Evolutionary conservation across 2,113 vertebrate genomes (phyloP).

Genomic region (Corythoichthys intestinalis): DNA sequence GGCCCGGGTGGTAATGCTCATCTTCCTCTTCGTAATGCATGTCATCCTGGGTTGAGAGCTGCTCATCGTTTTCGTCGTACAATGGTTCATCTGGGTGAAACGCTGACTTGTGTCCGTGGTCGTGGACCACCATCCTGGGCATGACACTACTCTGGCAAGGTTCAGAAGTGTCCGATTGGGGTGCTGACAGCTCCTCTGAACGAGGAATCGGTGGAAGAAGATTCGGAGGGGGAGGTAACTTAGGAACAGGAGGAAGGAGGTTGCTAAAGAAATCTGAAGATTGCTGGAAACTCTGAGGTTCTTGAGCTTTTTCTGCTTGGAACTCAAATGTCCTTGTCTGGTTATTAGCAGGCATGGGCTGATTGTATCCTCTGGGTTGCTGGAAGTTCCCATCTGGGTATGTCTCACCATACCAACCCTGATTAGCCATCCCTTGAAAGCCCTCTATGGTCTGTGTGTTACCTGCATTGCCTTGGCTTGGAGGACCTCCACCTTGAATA

Average conservation of each 20-base stretch:
- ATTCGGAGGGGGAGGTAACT: constrained; percentile 57
- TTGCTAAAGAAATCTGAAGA: constrained; percentile 44
- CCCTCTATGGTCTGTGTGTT: constrained; percentile 73
- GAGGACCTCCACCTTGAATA: constrained; percentile 74
- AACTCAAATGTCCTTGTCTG: constrained; percentile 35
- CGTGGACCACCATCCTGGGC: constrained; percentile 56
- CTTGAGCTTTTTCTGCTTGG: constrained; percentile 36
- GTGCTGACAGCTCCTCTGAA: constrained; percentile 11
- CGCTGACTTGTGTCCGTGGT: constrained; percentile 63
- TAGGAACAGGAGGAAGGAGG: constrained; percentile 65
- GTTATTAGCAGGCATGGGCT: constrained; percentile 22
- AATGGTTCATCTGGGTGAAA: constrained; percentile 22
- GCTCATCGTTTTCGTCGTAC: constrained; percentile 24
- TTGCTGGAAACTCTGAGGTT: constrained; percentile 35
- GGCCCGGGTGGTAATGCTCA: background rate
- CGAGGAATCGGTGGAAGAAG: constrained; percentile 26
- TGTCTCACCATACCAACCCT: constrained; percentile 57
- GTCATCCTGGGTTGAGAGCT: constrained; percentile 46
- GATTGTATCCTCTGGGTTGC: constrained; percentile 39
- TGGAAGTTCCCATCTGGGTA: constrained; percentile 46
- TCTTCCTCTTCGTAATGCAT: constrained; percentile 51
- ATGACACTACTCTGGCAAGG: background rate
- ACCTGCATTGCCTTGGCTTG: constrained; percentile 71
- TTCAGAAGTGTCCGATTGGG: background rate
- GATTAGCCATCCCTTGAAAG: constrained; percentile 63